Evolutionary conservation across 2,888 invertebrate genomes (phyloP), one percentile per base, ranked within the genome.

Genomic region (Nomada ferruginata): DNA sequence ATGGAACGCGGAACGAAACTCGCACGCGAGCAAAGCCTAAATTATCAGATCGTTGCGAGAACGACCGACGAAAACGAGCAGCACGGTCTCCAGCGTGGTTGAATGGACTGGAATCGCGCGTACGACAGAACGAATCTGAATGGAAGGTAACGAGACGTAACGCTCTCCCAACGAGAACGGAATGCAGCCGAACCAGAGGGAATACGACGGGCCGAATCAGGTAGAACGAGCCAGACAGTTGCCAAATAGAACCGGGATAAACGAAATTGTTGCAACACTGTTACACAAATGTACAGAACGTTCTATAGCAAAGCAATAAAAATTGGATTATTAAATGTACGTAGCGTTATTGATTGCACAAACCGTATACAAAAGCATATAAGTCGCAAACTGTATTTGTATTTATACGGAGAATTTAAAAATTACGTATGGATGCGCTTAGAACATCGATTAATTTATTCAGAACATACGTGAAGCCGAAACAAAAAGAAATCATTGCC

Each of bases 111-210:
- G 44, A 76, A 50, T 52, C 70, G 70, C 69, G 78, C 63, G 79
- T 77, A 74, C 79, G 64, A 79, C 79, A 59, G 63, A 36, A 65
- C 64, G 47, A 59, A 79, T 79, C 64, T 72, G 66, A 80, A 80
- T 80, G 79, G 79, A 52, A 74, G 60, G 76, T 47, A 68, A 66
- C 75, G 59, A 78, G 78, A 78, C 66, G 60, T 36, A 75, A 63
- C 68, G 76, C 23, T 42, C 44, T 55, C 11, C 55, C 47, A 44
- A 29, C 20, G 61, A n/a, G 61, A 76, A 68, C 47, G 68, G 68
- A 68, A 76, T 63, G 74, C 55, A 15, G 20, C 36, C 18, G 36
- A 55, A 68, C 55, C 23, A 13, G 53, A 20, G 50, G 55, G 50
- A 63, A 75, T 53, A 47, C 75, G 53, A 50, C 57, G 47, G 3